Conservation (phyloP, 2,113 vertebrate genomes). For the Corythaixoides concolor region DNA sequence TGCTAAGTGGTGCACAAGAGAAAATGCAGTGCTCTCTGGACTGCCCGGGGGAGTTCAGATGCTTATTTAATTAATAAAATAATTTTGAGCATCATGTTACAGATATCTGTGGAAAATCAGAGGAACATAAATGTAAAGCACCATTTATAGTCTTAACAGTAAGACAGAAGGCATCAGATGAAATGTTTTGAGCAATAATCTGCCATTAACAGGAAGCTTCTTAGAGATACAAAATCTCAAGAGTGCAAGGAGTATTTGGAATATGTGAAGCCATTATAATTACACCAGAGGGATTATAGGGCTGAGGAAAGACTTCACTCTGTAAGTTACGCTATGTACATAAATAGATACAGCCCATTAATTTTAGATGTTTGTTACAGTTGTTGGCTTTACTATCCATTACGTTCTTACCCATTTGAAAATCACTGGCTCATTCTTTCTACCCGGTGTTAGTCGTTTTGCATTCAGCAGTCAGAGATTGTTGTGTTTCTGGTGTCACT, state of each 20-base stretch:
- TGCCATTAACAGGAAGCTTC: not conserved
- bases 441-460: not conserved
- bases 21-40: not conserved
- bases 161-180: not conserved
- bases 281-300: not conserved
- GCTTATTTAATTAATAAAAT: conserved; percentile 22
- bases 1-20: not conserved
- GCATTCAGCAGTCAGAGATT: not conserved
- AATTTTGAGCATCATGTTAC: not conserved
- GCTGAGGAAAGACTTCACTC: not conserved
- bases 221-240: not conserved
- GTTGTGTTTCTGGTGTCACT: not conserved
- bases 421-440: not conserved
- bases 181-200: not conserved
- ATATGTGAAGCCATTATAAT: not conserved
- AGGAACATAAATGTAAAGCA: not conserved
- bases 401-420: not conserved
- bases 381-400: not conserved
- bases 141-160: not conserved
- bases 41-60: not conserved
- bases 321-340: not conserved
- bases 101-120: not conserved
- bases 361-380: not conserved
- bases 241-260: not conserved
- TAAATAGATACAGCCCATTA: not conserved